Base-by-base conservation (phyloP, 2,888 invertebrate genomes). In the Leptinotarsa tumamoca region DNA sequence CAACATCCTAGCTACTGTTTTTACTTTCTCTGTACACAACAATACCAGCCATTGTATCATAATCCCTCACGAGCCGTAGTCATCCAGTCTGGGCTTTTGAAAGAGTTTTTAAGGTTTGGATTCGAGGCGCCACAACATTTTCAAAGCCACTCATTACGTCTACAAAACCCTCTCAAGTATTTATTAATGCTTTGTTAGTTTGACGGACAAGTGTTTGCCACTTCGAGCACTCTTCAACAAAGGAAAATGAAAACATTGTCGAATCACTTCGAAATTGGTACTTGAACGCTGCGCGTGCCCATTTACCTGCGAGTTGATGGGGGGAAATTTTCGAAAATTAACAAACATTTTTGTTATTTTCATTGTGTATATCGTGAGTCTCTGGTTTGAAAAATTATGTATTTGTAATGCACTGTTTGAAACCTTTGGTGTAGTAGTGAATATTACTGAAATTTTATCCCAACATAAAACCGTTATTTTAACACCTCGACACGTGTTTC, bases 151-250 rank as follows among this genome's bases (percentile, higher is more conserved):
- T 85, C 84, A 84, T 86, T 85, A 85, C 81, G 84, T 83, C 83
- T 80, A 81, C 81, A 82, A 82, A 79, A 81, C 82, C 75, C 82
- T 81, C 78, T 80, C 80, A 81, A 84, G 85, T 86, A 85, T 84
- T 84, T 85, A 86, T 85, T 85, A 86, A 85, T 81, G 83, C 81
- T 84, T 86, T 85, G 85, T 84, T 81, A 78, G 79, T 79, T 74
- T 78, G 68, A 56, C 80, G 80, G 82, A 84, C 83, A 81, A 85
- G 84, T 86, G 85, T 85, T 85, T 85, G 82, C 85, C 83, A 84
- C 85, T 86, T 82, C 78, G 79, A 80, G 82, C 83, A 82, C 83
- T 80, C 78, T 79, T 73, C 76, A 81, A 86, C 84, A 84, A 85
- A 82, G 80, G 81, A 77, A 81, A 83, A 84, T 77, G 78, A 82